Conservation (phyloP, 1,140 invertebrate species). For the Halotydeus destructor region DNA sequence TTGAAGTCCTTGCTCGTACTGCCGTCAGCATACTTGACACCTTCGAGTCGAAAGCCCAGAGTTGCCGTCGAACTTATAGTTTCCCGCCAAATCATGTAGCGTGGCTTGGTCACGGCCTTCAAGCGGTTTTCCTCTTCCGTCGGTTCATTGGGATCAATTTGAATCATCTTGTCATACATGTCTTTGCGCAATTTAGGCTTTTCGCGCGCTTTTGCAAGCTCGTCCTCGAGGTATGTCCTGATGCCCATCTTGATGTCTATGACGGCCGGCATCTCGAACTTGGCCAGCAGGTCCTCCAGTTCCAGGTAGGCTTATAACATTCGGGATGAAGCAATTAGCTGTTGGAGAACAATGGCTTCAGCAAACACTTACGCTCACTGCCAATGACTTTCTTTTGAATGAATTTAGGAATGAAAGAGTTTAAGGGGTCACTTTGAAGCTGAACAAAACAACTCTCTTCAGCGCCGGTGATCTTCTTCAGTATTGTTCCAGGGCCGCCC, state of each 20-base stretch:
- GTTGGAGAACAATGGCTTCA: slow-evolving; percentile 1
- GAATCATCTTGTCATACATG: slow-evolving; percentile 97
- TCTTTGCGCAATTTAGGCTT: slow-evolving; percentile 82
- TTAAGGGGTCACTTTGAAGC: slow-evolving; percentile 63
- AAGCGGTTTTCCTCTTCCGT: slow-evolving; percentile 66
- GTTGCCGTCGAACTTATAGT: slow-evolving; percentile 87
- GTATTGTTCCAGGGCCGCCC: slow-evolving; percentile 71
- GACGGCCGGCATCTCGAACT: slow-evolving; percentile 71
- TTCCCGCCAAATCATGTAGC: slow-evolving; percentile 95
- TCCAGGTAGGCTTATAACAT: slow-evolving; percentile 44
- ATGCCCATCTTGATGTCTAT: slow-evolving; percentile 95
- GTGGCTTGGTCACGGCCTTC: slow-evolving; percentile 77
- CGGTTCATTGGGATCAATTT: slow-evolving; percentile 71
- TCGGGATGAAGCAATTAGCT: not conserved
- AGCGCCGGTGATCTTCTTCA: slow-evolving; percentile 73
- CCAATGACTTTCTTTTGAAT: slow-evolving; percentile 51
- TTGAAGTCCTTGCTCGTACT: slow-evolving; percentile 86
- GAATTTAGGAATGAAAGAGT: slow-evolving; percentile 74
- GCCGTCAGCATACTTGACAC: slow-evolving; percentile 60
- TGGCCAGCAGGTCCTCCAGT: slow-evolving; percentile 71
- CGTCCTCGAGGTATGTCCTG: slow-evolving; percentile 80
- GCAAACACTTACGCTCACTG: slow-evolving; percentile 55
- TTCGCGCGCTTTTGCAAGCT: slow-evolving; percentile 76
- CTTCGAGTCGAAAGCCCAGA: slow-evolving; percentile 87
- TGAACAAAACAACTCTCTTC: slow-evolving; percentile 50